Conservation (phyloP, 2,888 invertebrate species). For the Metalampra italica region DNA sequence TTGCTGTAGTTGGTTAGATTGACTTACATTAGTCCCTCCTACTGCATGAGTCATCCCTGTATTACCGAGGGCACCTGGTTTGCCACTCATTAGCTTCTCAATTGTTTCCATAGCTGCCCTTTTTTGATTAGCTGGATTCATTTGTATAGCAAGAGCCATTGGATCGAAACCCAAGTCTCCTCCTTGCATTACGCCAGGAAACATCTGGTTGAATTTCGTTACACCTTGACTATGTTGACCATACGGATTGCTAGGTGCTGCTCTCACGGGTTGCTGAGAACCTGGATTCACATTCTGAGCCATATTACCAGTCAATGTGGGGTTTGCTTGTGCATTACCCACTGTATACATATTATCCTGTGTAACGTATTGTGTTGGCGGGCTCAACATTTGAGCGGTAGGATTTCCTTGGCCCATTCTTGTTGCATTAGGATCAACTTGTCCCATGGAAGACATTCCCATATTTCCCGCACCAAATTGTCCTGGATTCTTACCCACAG, state of each 20-base stretch:
- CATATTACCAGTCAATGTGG: constrained; percentile 2
- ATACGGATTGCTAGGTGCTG: constrained; percentile 3
- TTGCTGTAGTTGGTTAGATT: constrained; percentile 7
- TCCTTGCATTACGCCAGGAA: constrained; percentile 57
- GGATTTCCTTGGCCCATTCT: constrained; percentile 18
- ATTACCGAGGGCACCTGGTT: constrained; percentile 8
- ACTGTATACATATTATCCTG: constrained; percentile 24
- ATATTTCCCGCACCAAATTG: not conserved
- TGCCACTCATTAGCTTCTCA: constrained; percentile 46
- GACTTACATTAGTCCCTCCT: constrained; percentile 25
- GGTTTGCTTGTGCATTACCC: constrained; percentile 17
- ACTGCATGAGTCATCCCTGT: constrained; percentile 19
- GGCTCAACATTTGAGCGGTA: constrained; percentile 19
- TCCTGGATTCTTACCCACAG: not conserved
- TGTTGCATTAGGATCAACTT: constrained; percentile 16
- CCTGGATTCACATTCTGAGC: constrained; percentile 5
- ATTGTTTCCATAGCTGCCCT: constrained; percentile 48
- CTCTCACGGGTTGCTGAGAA: constrained; percentile 20
- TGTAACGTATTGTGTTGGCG: constrained; percentile 25
- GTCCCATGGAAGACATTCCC: constrained; percentile 9
- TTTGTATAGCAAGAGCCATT: constrained; percentile 68
- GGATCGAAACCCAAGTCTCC: constrained; percentile 65
- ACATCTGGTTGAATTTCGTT: constrained; percentile 62
- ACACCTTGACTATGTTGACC: constrained; percentile 52
- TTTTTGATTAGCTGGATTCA: constrained; percentile 67